Base-by-base conservation (phyloP, 2,113 vertebrate species). In the Cariama cristata region DNA sequence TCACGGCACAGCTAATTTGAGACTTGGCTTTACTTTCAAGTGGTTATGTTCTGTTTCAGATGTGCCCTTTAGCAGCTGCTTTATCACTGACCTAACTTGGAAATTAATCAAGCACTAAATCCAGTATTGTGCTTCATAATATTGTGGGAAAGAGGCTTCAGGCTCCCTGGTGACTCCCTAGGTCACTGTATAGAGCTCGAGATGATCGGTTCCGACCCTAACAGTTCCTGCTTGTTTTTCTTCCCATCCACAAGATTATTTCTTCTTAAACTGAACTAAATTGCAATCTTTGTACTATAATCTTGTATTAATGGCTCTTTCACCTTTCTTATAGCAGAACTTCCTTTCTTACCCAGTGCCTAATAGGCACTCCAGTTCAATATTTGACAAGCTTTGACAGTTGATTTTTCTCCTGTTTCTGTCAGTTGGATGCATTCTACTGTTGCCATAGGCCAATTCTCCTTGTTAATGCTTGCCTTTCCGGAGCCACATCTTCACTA, bases 81-180 rank as follows among this genome's bases (percentile, higher is more conserved):
- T 94, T 95, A 84, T 92, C 73, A 17, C 50, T 95, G 69, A 76
- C 96, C 74, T 49, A 73, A 81, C 77, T 91, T 94, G 93, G 89
- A 87, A 87, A 64, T 32, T 56, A 64, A 81, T 59, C n/a, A 56
- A 85, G 84, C 9, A 19, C 62, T 85, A 87, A 73, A 88, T 94
- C 21, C 71, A 89, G 79, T 2, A 0, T 73, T 84, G 40, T 87
- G 73, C 73, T 26, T 63, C n/a, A 58, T 60, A 67, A 74, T 73
- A 44, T 76, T 89, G 49, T 96, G 94, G 89, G 94, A 96, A 97
- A 79, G 33, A 30, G 83, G 56, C 79, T 92, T 40, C 68, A 23
- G 60, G 49, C 73, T 95, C 86, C 62, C 80, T 93, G 53, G 58
- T 94, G 93, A 50, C 77, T 91, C 60, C 19, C 3, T 6, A 62